phyloP scores from a whole-genome alignment of 2,888 invertebrate genomes.

The Hetaerina titia region DNA sequence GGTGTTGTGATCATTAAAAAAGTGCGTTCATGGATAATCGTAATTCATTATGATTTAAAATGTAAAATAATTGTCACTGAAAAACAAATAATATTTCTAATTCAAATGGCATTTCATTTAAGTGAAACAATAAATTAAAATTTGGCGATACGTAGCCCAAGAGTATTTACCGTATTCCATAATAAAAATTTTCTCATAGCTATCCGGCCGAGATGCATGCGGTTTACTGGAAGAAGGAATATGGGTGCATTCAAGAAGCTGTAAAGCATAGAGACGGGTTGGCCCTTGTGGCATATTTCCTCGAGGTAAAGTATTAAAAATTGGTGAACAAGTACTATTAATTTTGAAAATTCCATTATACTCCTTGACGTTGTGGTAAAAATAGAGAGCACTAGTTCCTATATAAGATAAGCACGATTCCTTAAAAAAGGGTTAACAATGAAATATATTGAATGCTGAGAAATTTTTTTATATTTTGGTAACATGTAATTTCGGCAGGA shows the following conservation, averaged over 20 bases:
- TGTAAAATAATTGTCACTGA: too few relatives aligned
- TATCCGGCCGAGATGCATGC: slow-evolving; percentile 71
- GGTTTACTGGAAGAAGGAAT: slow-evolving; percentile 69
- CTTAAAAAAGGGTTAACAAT: not conserved
- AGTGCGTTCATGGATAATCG: too few relatives aligned
- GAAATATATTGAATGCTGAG: not conserved
- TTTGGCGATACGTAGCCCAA: not conserved
- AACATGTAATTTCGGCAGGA: too few relatives aligned
- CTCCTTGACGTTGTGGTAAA: not conserved
- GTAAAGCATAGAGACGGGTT: slow-evolving; percentile 68
- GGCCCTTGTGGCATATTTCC: slow-evolving; percentile 69
- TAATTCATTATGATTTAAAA: too few relatives aligned
- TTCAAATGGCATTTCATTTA: not conserved
- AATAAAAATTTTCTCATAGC: slow-evolving; percentile 47
- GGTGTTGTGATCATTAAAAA: too few relatives aligned
- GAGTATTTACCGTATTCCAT: not conserved
- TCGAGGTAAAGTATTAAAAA: slow-evolving; percentile 64
- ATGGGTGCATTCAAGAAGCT: slow-evolving; percentile 68
- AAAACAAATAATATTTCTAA: too few relatives aligned
- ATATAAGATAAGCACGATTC: not conserved
- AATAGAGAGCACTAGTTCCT: not conserved
- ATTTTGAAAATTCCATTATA: not conserved
- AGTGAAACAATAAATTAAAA: not conserved
- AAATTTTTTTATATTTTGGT: not conserved
- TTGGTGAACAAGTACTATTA: too few relatives aligned